Conservation (phyloP, 2,888 invertebrate species). For the Oligia latruncula region DNA sequence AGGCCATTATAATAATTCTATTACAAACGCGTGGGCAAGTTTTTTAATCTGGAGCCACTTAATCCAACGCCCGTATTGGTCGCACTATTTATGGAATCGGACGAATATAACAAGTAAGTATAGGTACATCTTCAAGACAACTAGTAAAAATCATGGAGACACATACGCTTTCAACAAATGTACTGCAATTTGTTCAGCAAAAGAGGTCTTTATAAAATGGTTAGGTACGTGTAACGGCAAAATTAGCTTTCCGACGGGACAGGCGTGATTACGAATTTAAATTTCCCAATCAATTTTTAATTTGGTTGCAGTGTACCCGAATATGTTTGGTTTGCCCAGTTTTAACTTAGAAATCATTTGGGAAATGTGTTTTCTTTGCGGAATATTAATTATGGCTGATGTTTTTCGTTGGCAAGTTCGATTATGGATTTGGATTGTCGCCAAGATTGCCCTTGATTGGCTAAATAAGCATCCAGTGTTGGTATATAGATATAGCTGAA, state of each 20-base stretch:
- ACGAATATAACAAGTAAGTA: slow-evolving; percentile 60
- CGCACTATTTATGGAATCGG: slow-evolving; percentile 54
- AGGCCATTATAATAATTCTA: slow-evolving; percentile 55
- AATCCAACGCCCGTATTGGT: slow-evolving; percentile 37
- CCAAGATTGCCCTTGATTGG: slow-evolving; percentile 46
- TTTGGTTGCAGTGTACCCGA: slow-evolving; percentile 75
- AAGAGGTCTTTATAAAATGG: slow-evolving; percentile 69
- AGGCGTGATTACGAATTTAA: slow-evolving; percentile 86
- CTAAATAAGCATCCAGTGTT: slow-evolving; percentile 41
- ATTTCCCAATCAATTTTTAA: slow-evolving; percentile 87
- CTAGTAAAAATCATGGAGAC: slow-evolving; percentile 46
- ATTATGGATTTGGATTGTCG: slow-evolving; percentile 46
- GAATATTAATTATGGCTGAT: slow-evolving; percentile 26
- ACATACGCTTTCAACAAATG: slow-evolving; percentile 42
- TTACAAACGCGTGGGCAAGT: slow-evolving; percentile 38
- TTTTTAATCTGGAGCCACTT: slow-evolving; percentile 49
- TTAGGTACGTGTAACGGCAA: slow-evolving; percentile 67
- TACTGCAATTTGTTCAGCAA: slow-evolving; percentile 35
- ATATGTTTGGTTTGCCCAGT: slow-evolving; percentile 62
- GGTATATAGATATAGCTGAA: background rate
- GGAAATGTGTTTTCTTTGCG: slow-evolving; percentile 34
- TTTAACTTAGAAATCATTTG: slow-evolving; percentile 56
- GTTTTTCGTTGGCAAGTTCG: slow-evolving; percentile 31
- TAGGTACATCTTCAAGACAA: slow-evolving; percentile 21
- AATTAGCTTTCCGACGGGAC: slow-evolving; percentile 76